Evolutionary conservation across 2,797 vertebrate genomes (phyloP).

Genomic region (Labeo calbasu): DNA sequence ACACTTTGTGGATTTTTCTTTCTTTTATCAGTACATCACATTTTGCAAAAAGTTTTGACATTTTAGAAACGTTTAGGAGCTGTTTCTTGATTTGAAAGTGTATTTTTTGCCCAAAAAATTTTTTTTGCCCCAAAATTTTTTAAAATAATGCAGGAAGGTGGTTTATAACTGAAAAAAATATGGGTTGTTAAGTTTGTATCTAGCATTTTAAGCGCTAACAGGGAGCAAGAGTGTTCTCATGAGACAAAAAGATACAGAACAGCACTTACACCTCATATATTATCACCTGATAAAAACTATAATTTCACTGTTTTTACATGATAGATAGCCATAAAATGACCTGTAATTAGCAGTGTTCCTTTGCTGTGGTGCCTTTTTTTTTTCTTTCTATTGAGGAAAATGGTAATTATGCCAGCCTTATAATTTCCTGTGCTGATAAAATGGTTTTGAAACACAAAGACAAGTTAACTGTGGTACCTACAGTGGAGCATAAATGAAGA

Average conservation of each 20-base stretch:
- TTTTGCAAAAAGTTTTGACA: background rate
- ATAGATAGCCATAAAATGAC: background rate
- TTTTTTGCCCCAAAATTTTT: background rate
- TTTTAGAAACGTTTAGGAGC: background rate
- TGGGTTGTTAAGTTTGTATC: background rate
- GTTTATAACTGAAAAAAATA: background rate
- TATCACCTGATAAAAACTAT: slow-evolving; percentile 3
- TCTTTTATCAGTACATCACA: slow-evolving; percentile 12
- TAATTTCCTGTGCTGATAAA: background rate
- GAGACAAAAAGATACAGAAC: background rate
- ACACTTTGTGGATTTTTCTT: slow-evolving; percentile 44
- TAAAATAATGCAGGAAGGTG: background rate
- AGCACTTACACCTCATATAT: background rate
- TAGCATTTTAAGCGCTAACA: background rate
- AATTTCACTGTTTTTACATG: background rate
- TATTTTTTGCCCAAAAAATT: background rate
- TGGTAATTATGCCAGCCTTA: background rate
- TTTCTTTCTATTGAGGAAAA: slow-evolving; percentile 7
- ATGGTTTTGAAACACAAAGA: background rate
- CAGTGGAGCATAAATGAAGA: background rate
- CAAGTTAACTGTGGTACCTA: background rate
- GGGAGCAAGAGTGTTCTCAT: background rate
- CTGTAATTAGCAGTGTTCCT: background rate
- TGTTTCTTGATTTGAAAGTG: background rate
- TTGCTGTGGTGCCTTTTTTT: background rate